Base-by-base conservation (phyloP, 2,113 vertebrate species). In the Lagenorhynchus albirostris region DNA sequence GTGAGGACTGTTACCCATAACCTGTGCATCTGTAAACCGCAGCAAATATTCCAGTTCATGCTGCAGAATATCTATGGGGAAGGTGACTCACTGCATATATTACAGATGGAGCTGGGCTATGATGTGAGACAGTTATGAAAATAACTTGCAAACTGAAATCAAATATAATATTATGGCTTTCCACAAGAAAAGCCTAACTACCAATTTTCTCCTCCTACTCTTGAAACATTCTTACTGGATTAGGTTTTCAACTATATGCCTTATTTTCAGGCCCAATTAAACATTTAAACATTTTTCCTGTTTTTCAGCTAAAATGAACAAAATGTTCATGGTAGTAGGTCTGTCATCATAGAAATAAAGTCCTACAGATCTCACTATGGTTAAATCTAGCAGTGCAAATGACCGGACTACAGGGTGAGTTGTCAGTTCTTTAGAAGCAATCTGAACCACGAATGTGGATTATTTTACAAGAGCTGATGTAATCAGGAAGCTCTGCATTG, bases 251-350 rank as follows among this genome's bases (percentile, higher is more conserved):
- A 92, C 8, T 80, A 23, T 21, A 86, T 86, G 25, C 58, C 41
- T 94, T 95, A 95, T 89, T 96, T 98, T 94, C 60, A 95, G 81
- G 31, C 7, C 60, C 60, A 97, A 71, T 85, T 91, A 89, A 91
- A 95, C 92, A 95, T 92, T 94, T 94, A 60, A 93, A 93, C 15
- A 83, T 94, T 91, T 93, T 84, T 76, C 31, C 26, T 91, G 41
- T 31, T 81, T 80, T 68, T 88, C 82, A 84, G 33, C 20, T 97
- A 95, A 96, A 95, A 83, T 70, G 44, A 89, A 93, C 47, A 89
- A 96, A 92, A 96, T 80, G 26, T 79, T 96, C 41, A 93, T 65
- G 15, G 25, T 58, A 91, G 76, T 68, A 74, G 23, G 62, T 95
- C 91, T 91, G 9, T 71, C 82, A n/a, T 70, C 74, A 89, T 29